Percentiles rank a stretch among this genome's conserved stretches.
phyloP scores from a whole-genome alignment of 1,140 invertebrate genomes.

The Parapsyche elsis region DNA sequence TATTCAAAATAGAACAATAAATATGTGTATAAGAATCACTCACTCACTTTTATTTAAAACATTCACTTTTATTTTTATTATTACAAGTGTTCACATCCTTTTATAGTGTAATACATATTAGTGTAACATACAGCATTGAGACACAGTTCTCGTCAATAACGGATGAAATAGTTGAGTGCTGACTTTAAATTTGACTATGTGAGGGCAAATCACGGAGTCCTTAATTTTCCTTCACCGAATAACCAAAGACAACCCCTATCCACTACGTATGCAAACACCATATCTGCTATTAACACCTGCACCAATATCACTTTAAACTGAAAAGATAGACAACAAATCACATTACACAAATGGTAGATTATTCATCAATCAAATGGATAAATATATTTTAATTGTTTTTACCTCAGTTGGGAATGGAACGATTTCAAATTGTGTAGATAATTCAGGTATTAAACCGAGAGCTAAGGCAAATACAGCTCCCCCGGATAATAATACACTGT shows the following conservation, averaged over 20 bases:
- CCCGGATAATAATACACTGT: slow-evolving; percentile 83
- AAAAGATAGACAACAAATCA: slow-evolving; percentile 62
- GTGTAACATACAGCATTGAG: not conserved
- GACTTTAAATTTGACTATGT: slow-evolving; percentile 1
- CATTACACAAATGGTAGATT: slow-evolving; percentile 17
- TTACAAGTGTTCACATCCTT: not conserved
- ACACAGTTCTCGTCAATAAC: not conserved
- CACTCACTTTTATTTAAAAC: not conserved
- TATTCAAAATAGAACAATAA: slow-evolving; percentile 19
- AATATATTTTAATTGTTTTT: slow-evolving; percentile 60
- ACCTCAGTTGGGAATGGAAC: slow-evolving; percentile 88
- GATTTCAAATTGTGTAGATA: slow-evolving; percentile 88
- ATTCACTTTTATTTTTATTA: not conserved
- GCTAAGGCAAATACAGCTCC: slow-evolving; percentile 80
- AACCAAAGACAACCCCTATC: slow-evolving; percentile 89
- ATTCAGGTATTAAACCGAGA: slow-evolving; percentile 79
- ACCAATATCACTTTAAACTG: slow-evolving; percentile 89
- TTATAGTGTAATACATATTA: not conserved
- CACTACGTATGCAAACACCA: slow-evolving; percentile 82
- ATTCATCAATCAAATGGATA: no score
- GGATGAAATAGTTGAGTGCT: slow-evolving; percentile 1
- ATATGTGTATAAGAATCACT: slow-evolving; percentile 1
- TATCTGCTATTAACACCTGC: slow-evolving; percentile 82
- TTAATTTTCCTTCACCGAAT: slow-evolving; percentile 82
- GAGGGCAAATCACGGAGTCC: slow-evolving; percentile 45